These are phyloP conservation scores for Achroia grisella DNA, from an alignment of 1,140 invertebrate species.

Conservation along the genomic window DNA sequence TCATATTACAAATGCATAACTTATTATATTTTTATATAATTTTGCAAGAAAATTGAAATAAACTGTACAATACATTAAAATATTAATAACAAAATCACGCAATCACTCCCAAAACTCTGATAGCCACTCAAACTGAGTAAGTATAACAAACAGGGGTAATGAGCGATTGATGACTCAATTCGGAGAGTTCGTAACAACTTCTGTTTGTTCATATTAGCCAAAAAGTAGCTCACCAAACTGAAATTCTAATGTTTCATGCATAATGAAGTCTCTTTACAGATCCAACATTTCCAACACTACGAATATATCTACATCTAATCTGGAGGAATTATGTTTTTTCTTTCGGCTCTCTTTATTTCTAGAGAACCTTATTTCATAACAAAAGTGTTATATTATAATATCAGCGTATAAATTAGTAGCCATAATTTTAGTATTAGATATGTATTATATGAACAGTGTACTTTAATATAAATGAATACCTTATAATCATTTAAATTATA, in stretches of 20 bases:
- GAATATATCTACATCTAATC: conserved; percentile 18
- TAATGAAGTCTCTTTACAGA: conserved; percentile 27
- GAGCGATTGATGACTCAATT: conserved; percentile 15
- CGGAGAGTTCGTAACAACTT: conserved; percentile 9
- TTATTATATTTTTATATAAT: too few relatives aligned
- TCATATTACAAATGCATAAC: too few relatives aligned
- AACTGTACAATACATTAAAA: too few relatives aligned
- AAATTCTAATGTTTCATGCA: conserved; percentile 35
- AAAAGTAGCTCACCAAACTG: conserved; percentile 28
- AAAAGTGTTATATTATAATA: too few relatives aligned
- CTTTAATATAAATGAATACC: too few relatives aligned
- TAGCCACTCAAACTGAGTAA: too few relatives aligned
- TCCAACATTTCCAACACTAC: conserved; percentile 18
- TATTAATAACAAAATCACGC: neutral
- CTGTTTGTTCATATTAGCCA: conserved; percentile 22
- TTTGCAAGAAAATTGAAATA: too few relatives aligned
- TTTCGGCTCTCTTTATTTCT: conserved; percentile 3
- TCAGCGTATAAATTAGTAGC: too few relatives aligned
- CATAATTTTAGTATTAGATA: too few relatives aligned
- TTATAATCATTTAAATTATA: too few relatives aligned
- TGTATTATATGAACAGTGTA: too few relatives aligned
- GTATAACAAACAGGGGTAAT: conserved; percentile 8
- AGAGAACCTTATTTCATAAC: conserved; percentile 5
- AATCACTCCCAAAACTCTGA: neutral
- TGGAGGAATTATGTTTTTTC: conserved; percentile 1